phyloP scores from a whole-genome alignment of 2,888 invertebrate genomes.

The Chrysomela aeneicollis region DNA sequence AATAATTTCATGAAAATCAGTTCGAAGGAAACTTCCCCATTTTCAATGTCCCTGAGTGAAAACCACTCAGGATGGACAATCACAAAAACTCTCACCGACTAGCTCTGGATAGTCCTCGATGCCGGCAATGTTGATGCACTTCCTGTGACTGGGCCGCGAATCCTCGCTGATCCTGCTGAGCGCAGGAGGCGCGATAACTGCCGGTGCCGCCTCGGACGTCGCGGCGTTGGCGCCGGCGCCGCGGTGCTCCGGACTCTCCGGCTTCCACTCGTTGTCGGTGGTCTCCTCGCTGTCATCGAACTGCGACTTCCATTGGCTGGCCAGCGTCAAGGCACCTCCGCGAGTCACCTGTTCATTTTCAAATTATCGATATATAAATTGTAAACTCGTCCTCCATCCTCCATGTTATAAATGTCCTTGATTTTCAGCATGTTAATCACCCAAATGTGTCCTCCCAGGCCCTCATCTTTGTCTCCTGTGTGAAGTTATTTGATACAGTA shows the following conservation, averaged over 20 bases:
- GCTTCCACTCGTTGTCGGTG: slow-evolving; percentile 93
- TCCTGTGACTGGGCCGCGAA: slow-evolving; percentile 61
- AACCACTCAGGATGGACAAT: too few relatives aligned
- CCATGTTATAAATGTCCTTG: not conserved
- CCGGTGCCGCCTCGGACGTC: slow-evolving; percentile 57
- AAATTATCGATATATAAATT: slow-evolving; percentile 6
- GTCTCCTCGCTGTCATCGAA: slow-evolving; percentile 96
- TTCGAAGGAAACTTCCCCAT: too few relatives aligned
- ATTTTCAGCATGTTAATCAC: too few relatives aligned
- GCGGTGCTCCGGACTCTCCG: slow-evolving; percentile 74
- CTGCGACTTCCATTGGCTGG: slow-evolving; percentile 95
- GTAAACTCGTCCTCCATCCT: not conserved
- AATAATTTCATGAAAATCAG: too few relatives aligned
- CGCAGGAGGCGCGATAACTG: slow-evolving; percentile 49
- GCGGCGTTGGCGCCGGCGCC: slow-evolving; percentile 55
- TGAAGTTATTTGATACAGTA: too few relatives aligned
- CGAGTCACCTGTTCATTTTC: slow-evolving; percentile 73
- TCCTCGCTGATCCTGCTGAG: slow-evolving; percentile 65
- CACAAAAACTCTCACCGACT: slow-evolving; percentile 55
- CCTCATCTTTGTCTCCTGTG: too few relatives aligned
- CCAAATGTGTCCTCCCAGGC: too few relatives aligned
- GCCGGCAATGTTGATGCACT: slow-evolving; percentile 80
- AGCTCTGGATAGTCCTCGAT: slow-evolving; percentile 80
- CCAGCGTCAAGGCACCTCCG: slow-evolving; percentile 89
- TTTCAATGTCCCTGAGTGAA: too few relatives aligned